Conservation (phyloP, 2,797 vertebrate species). For the Aldrovandia affinis region DNA sequence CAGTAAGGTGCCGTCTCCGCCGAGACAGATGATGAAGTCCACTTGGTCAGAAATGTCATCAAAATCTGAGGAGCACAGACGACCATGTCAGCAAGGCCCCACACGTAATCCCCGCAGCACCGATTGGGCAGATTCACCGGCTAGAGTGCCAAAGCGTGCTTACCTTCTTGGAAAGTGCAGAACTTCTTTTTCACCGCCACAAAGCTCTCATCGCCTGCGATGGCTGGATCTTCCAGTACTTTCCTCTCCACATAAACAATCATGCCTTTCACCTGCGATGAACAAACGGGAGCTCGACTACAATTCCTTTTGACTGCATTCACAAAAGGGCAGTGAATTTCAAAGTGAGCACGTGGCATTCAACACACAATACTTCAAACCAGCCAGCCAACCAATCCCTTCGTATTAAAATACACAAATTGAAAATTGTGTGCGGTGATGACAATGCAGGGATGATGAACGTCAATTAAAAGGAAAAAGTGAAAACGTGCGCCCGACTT, state of each 20-base stretch:
- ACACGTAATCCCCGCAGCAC: neutral
- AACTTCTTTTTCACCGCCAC: constrained; percentile 87
- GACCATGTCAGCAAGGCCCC: neutral
- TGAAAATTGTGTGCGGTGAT: neutral
- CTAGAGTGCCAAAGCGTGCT: neutral
- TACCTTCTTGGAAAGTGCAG: constrained; percentile 97
- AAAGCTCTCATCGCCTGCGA: constrained; percentile 87
- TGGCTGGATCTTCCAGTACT: constrained; percentile 90
- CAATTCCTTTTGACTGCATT: neutral
- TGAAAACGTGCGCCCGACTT: neutral
- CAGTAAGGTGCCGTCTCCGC: constrained; percentile 90
- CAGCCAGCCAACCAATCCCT: too few species aligned
- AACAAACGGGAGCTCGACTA: neutral
- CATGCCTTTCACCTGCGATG: constrained; percentile 84
- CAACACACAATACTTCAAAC: too few species aligned
- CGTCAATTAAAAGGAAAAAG: neutral
- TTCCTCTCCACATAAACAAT: constrained; percentile 97
- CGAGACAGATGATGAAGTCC: constrained; percentile 94
- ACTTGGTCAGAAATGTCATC: constrained; percentile 93
- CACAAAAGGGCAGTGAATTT: neutral
- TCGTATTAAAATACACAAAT: neutral
- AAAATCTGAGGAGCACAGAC: constrained; percentile 71
- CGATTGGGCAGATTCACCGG: neutral
- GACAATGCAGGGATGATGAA: neutral
- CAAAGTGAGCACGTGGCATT: neutral